These are phyloP conservation scores for Pelodiscus sinensis DNA, from an alignment of 2,113 vertebrate genomes.

Conservation along the genomic window DNA sequence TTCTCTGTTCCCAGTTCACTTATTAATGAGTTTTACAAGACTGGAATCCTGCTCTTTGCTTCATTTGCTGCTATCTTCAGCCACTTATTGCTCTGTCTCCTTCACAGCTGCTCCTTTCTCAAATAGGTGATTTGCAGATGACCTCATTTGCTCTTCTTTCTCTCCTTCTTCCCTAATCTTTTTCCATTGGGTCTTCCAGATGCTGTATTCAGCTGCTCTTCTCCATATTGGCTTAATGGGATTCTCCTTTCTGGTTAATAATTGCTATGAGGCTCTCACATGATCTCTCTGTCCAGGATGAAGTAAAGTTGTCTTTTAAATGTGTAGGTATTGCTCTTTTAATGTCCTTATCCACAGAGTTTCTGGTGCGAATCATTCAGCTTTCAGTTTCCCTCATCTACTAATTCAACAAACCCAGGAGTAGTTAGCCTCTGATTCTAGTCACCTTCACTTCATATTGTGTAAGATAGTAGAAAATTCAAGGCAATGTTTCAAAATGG, in stretches of 20 bases:
- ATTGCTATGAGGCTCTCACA: neutral
- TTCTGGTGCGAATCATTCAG: neutral
- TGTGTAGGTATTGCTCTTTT: neutral
- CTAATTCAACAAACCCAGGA: neutral
- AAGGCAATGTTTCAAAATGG: neutral
- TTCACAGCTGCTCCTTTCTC: neutral
- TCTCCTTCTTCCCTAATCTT: neutral
- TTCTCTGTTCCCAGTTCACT: neutral
- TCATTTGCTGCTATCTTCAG: neutral
- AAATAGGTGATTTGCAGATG: neutral
- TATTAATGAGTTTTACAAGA: neutral
- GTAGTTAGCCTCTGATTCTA: accelerated
- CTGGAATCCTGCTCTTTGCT: neutral
- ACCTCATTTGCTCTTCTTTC: neutral
- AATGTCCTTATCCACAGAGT: neutral
- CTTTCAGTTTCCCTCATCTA: neutral
- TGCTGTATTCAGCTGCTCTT: neutral
- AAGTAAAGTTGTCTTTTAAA: neutral
- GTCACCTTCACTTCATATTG: neutral
- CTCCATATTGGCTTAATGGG: neutral
- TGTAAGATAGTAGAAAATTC: neutral
- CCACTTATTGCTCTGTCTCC: neutral
- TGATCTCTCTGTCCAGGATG: neutral
- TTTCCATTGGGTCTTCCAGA: neutral
- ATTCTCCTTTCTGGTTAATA: neutral